Conservation (phyloP, 2,888 invertebrate species). For the Mythimna pallens region DNA sequence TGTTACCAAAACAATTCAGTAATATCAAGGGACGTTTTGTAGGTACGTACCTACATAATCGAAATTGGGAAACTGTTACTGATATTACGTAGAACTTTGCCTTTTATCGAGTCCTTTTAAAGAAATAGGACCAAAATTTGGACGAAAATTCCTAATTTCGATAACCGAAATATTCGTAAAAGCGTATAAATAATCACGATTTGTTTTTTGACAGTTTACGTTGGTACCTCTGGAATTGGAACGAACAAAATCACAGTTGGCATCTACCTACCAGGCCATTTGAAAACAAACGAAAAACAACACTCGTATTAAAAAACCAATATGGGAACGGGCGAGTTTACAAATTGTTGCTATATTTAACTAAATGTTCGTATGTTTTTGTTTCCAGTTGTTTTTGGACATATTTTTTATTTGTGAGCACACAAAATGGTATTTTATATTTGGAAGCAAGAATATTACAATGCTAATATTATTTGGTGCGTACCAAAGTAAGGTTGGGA, state of each 20-base stretch:
- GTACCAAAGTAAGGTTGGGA: constrained; percentile 41
- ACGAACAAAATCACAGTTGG: constrained; percentile 24
- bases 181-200: constrained; percentile 25
- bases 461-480: constrained; percentile 52
- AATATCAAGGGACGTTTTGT: constrained; percentile 15
- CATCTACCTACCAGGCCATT: constrained; percentile 21
- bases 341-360: constrained; percentile 23
- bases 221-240: constrained; percentile 15
- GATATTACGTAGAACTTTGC: constrained; percentile 20
- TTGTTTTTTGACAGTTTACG: constrained; percentile 32
- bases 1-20: constrained; percentile 8
- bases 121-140: constrained; percentile 11
- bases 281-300: constrained; percentile 34
- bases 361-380: constrained; percentile 11
- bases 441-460: constrained; percentile 47
- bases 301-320: constrained; percentile 33
- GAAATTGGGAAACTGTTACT: constrained; percentile 29
- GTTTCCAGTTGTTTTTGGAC: constrained; percentile 40
- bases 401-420: constrained; percentile 33
- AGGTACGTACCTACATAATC: constrained; percentile 12
- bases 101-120: constrained; percentile 19
- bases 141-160: constrained; percentile 15
- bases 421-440: constrained; percentile 48
- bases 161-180: constrained; percentile 15
- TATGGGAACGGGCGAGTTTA: constrained; percentile 29